Evolutionary conservation across 53 echinoderm and acorn worm species (phyloP), one percentile per base, ranked within the genome.

Genomic region (Luidia sarsii): DNA sequence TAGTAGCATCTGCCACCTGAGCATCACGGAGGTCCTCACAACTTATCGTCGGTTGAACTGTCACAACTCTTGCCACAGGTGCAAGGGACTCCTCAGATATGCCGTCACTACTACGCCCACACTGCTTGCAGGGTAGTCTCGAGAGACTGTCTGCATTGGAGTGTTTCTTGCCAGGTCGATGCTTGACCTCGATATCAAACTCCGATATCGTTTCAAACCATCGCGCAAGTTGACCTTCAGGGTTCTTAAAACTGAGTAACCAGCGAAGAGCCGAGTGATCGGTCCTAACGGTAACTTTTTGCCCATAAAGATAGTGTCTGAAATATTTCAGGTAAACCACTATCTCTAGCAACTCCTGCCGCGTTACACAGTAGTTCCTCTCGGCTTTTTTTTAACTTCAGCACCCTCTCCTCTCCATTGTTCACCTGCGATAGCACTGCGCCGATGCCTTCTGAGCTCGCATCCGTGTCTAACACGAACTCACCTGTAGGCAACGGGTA

Each of bases 271-370:
- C 55, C 2, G 28, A 45, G 51, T 83, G 70, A 54, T 83, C 69
- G 5, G 69, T 83, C 14, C 70, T 35, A 0, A 70, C 45, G 9
- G 39, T 0, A 18, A 77, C 57, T 20, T 16, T 75, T 13, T 67
- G n/a, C 8, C 83, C 77, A 28, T 75, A 85, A 7, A 85, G 18
- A 48, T 77, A 77, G 30, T 85, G 67, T 2, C 66, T 66, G 21
- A 65, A 65, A 10, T 85, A 36, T 37, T 65, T 85, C 16, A 83
- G 18, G 39, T 33, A 71, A 65, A 41, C 41, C 41, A 41, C 41
- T 11, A 41, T 6, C 41, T 6, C 41, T 7, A 41, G 41, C 41
- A 41, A 11, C 11, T 41, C 41, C 41, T 41, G 41, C 41, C 41
- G 6, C 41, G 41, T 41, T 11, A 41, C 11, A 41, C 41, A 41